phyloP scores from a whole-genome alignment of 2,888 invertebrate species.

The Leptinotarsa juncta region DNA sequence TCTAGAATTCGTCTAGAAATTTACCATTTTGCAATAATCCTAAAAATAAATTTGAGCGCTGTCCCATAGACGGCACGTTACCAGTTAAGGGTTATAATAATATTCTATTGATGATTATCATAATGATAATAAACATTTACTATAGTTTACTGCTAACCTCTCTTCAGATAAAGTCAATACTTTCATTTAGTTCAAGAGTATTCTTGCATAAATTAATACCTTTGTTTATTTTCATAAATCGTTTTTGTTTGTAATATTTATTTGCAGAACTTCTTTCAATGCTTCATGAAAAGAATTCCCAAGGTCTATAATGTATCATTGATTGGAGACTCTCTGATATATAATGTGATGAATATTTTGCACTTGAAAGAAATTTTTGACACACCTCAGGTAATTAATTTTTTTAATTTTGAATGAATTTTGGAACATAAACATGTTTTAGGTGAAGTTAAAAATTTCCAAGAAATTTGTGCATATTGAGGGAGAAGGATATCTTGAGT shows the following conservation, averaged over 20 bases:
- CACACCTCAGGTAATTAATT: slow-evolving; percentile 69
- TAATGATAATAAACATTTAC: too few species aligned
- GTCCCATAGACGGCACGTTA: too few species aligned
- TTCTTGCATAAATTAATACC: background rate
- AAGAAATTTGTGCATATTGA: slow-evolving; percentile 73
- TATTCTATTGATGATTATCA: too few species aligned
- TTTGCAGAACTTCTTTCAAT: slow-evolving; percentile 74
- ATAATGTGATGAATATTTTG: slow-evolving; percentile 78
- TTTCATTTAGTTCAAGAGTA: too few species aligned
- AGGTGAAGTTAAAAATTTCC: slow-evolving; percentile 74
- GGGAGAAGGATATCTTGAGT: slow-evolving; percentile 69
- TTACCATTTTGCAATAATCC: too few species aligned
- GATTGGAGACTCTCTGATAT: slow-evolving; percentile 73
- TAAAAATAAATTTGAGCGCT: too few species aligned
- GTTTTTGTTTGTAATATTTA: background rate
- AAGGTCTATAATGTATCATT: slow-evolving; percentile 73
- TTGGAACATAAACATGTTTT: slow-evolving; percentile 48
- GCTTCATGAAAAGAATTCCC: slow-evolving; percentile 78
- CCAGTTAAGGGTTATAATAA: too few species aligned
- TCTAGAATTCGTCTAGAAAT: too few species aligned
- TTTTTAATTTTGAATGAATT: background rate
- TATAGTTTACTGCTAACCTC: too few species aligned
- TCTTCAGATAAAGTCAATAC: too few species aligned
- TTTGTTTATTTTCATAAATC: slow-evolving; percentile 10
- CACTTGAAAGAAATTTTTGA: slow-evolving; percentile 82